These are phyloP conservation scores for Cyanoliseus patagonus DNA, from an alignment of 2,113 vertebrate genomes.

Conservation along the genomic window DNA sequence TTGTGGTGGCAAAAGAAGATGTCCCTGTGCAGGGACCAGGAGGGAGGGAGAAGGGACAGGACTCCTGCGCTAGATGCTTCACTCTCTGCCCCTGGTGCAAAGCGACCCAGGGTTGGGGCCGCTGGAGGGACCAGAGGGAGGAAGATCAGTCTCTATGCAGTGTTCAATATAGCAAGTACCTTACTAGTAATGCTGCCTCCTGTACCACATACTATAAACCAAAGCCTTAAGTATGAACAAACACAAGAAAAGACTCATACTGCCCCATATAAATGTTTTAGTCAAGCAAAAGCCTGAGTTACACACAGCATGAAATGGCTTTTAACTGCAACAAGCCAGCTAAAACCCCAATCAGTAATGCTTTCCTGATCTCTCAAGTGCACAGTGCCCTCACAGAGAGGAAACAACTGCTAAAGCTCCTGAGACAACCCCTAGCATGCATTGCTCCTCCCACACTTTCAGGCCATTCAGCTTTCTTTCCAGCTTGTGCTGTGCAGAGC, in stretches of 20 bases:
- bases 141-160: background rate
- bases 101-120: rapidly evolving
- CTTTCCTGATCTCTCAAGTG: background rate
- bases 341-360: background rate
- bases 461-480: background rate
- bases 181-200: background rate
- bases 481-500: background rate
- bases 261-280: background rate
- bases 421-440: background rate
- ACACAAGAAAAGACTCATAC: background rate
- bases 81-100: background rate
- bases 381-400: background rate
- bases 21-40: background rate
- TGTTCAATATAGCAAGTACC: background rate
- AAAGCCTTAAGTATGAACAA: background rate
- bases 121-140: background rate
- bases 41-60: background rate
- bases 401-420: background rate
- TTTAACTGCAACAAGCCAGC: background rate
- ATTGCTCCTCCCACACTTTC: rapidly evolving
- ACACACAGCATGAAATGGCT: background rate
- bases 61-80: rapidly evolving
- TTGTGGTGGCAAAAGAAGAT: background rate
- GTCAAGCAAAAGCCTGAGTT: background rate
- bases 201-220: rapidly evolving